Conservation (phyloP, 2,888 invertebrate species). For the Hypena proboscidalis region DNA sequence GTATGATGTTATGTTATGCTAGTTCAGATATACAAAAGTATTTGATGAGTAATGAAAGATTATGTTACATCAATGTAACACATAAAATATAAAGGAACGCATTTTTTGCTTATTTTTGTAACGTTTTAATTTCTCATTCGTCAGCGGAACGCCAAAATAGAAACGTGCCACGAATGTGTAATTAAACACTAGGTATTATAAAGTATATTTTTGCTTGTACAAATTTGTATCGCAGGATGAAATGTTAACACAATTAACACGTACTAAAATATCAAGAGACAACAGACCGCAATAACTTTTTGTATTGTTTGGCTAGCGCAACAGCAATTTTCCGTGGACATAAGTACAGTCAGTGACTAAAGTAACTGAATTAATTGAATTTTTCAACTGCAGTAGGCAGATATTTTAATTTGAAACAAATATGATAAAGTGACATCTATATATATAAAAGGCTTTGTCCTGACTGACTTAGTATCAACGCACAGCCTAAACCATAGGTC, state of each 20-base stretch:
- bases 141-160: neutral
- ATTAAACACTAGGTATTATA: neutral
- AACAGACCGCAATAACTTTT: conserved; percentile 40
- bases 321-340: conserved; percentile 48
- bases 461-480: too few species aligned
- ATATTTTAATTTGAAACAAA: too few species aligned
- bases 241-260: conserved; percentile 43
- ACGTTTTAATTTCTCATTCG: neutral
- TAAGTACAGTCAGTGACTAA: too few species aligned
- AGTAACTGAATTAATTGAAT: neutral
- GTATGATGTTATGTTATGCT: too few species aligned
- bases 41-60: too few species aligned
- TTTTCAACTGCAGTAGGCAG: too few species aligned
- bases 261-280: conserved; percentile 36
- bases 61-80: too few species aligned
- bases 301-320: conserved; percentile 35
- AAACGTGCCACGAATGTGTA: neutral
- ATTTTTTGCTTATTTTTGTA: neutral
- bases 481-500: too few species aligned
- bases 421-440: too few species aligned
- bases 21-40: neutral
- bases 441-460: too few species aligned
- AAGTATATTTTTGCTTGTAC: conserved; percentile 1
- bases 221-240: conserved; percentile 15
- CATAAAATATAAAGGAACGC: too few species aligned